These are phyloP conservation scores for Chaunax sp. DNA, from an alignment of 2,797 vertebrate genomes.

Conservation along the genomic window DNA sequence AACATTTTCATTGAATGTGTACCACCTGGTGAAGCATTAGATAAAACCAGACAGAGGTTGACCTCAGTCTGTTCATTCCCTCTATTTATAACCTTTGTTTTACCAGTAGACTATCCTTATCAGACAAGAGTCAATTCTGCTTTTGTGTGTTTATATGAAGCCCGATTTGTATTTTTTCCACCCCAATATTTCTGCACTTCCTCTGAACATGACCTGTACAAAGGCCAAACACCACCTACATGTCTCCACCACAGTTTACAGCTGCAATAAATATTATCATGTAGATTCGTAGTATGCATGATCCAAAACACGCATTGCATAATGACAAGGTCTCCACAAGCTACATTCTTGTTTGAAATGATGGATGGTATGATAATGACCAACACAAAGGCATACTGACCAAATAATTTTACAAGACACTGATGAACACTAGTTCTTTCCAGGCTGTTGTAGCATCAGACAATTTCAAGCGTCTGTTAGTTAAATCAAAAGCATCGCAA, in stretches of 20 bases:
- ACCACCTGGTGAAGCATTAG: too few relatives aligned
- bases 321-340: not conserved
- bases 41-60: too few relatives aligned
- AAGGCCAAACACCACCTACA: constrained; percentile 21
- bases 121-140: constrained; percentile 34
- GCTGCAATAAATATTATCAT: not conserved
- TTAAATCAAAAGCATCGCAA: constrained; percentile 61
- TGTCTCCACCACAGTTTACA: constrained; percentile 7
- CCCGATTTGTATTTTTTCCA: constrained; percentile 29
- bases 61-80: constrained; percentile 30
- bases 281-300: not conserved
- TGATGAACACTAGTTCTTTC: constrained; percentile 38
- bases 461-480: constrained; percentile 50
- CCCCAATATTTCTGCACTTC: constrained; percentile 18
- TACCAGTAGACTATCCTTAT: constrained; percentile 39
- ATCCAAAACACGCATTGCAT: not conserved
- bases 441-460: constrained; percentile 32
- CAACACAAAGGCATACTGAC: constrained; percentile 8
- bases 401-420: constrained; percentile 40
- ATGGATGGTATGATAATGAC: constrained; percentile 6
- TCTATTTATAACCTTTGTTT: constrained; percentile 56
- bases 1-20: too few relatives aligned
- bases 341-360: constrained; percentile 5
- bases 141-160: constrained; percentile 48
- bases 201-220: constrained; percentile 21